Percentiles rank a stretch among this genome's conserved stretches.
Evolutionary conservation across 2,797 vertebrate genomes (phyloP).

Genomic region (Enteromius unitaeniatus): DNA sequence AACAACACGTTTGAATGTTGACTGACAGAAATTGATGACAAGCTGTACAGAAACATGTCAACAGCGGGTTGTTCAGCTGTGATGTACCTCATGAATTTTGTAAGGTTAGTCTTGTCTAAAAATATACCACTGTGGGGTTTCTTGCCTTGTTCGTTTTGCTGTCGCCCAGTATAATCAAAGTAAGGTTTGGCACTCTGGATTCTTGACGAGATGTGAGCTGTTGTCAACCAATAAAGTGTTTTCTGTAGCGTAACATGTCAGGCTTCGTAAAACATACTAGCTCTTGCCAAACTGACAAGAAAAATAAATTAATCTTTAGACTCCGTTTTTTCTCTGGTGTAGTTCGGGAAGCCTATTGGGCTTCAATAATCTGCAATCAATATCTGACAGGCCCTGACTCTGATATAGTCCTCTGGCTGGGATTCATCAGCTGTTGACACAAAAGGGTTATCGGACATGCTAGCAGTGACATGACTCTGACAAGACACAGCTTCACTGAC

Average conservation of each 20-base stretch:
- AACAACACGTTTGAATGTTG: not conserved
- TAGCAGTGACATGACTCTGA: constrained; percentile 19
- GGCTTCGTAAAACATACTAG: constrained; percentile 36
- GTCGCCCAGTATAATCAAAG: constrained; percentile 40
- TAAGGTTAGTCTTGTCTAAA: constrained; percentile 25
- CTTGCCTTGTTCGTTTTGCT: constrained; percentile 19
- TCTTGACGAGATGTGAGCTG: constrained; percentile 27
- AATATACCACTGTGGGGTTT: constrained; percentile 22
- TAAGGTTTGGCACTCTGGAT: constrained; percentile 22
- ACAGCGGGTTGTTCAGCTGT: constrained; percentile 1
- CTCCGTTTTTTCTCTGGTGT: constrained; percentile 5
- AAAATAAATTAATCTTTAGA: constrained; percentile 40
- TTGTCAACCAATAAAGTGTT: constrained; percentile 32
- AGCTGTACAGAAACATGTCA: constrained; percentile 5
- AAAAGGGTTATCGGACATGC: not conserved
- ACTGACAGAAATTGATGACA: constrained; percentile 21
- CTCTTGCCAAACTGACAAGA: constrained; percentile 46
- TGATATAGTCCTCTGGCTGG: not conserved
- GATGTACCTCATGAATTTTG: constrained; percentile 18
- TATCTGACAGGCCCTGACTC: constrained; percentile 30
- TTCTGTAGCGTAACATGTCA: constrained; percentile 20
- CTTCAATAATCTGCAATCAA: constrained; percentile 39
- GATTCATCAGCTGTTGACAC: constrained; percentile 11
- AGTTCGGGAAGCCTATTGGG: not conserved
- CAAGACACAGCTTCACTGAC: not conserved